Evolutionary conservation across 2,113 vertebrate species (phyloP).

Genomic region (Phrynosoma blainvillii): DNA sequence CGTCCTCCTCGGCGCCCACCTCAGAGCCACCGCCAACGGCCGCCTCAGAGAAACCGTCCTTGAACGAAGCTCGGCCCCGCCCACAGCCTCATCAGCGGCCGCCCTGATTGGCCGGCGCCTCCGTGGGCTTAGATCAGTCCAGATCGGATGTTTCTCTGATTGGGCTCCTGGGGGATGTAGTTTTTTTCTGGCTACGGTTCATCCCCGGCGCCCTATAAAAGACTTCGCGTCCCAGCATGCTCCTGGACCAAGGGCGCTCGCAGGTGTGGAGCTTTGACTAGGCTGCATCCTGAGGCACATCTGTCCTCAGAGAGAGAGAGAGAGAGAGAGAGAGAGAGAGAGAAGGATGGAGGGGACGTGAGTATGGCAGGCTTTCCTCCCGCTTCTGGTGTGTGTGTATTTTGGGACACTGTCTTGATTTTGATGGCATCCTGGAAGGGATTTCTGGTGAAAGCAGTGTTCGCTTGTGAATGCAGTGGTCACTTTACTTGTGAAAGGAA

Average conservation of each 20-base stretch:
- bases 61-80: too few relatives aligned
- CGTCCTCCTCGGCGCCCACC: too few relatives aligned
- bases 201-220: background rate
- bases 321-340: background rate
- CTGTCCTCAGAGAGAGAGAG: too few relatives aligned
- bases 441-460: too few relatives aligned
- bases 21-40: too few relatives aligned
- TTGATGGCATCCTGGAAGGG: background rate
- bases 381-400: too few relatives aligned
- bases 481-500: background rate
- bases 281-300: too few relatives aligned
- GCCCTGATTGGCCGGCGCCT: background rate
- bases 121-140: constrained; percentile 4
- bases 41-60: too few relatives aligned
- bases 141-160: background rate
- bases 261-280: rapidly evolving
- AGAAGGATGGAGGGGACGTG: constrained; percentile 3
- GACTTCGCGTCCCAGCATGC: background rate
- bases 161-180: constrained; percentile 6
- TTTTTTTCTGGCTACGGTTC: rapidly evolving
- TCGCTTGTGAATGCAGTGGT: too few relatives aligned
- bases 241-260: background rate
- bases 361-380: background rate
- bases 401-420: too few relatives aligned
- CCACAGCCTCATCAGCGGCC: background rate